Evolutionary conservation across 1,140 invertebrate genomes (phyloP), one percentile per base, ranked within the genome.

Genomic region (Plutomurus gul): DNA sequence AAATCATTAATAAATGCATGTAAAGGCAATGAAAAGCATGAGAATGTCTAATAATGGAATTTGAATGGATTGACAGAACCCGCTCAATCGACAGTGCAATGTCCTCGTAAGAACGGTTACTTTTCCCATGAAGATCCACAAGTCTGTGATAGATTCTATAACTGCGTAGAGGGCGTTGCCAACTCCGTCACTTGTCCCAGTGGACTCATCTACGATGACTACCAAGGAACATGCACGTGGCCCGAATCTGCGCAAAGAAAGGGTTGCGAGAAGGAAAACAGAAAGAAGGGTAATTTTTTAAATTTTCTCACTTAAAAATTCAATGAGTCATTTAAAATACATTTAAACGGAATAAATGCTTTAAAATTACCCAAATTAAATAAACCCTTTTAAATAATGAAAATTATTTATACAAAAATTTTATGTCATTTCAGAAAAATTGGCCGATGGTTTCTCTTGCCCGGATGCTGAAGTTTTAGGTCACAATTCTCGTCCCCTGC

Each of bases 121-220:
- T 95, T 92, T 88, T 90, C 90, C 27, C 93, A 95, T 85, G 90
- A 92, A 75, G 93, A 94, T 84, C 90, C 90, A n/a, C 86, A 89
- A 80, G 90, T 91, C 0, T 95, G 94, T 82, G 93, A 93, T 85
- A 92, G 93, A 84, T 95, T 95, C 86, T 91, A 92, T 85, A 93
- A 93, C 85, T 71, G 79, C 84, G 33, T 87, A 85, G 84, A 85
- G 83, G 81, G 93, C 11, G 86, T 90, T 0, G 89, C 91, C n/a
- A 90, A 91, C 76, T 89, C 90, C 76, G 88, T 92, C 81, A 90
- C 92, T 0, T 95, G 94, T 86, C 93, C 94, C 0, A 92, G 93
- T 18, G 93, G 93, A 16, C 88, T 94, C n/a, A 89, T 93, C 80
- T 95, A 93, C 86, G 92, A 94, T 84, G 92, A 93, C 75, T 89